Conservation (phyloP, 2,113 vertebrate genomes). For the Myiagra hebetior region DNA sequence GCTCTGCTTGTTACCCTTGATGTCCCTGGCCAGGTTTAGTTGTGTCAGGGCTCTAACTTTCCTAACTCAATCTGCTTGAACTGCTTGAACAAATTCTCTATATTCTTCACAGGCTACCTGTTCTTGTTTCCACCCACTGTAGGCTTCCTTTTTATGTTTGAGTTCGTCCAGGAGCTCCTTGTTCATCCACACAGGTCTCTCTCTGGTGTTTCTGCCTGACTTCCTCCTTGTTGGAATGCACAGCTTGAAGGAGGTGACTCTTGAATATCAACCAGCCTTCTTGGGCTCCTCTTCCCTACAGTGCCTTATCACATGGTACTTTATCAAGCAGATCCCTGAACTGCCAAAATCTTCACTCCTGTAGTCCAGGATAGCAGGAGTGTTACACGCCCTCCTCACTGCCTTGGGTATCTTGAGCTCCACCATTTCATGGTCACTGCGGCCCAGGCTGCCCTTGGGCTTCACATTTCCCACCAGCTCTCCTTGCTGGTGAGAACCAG, state of each 20-base stretch:
- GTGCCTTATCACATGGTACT: not conserved
- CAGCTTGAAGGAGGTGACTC: not conserved
- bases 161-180: not conserved
- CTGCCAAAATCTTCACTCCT: not conserved
- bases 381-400: not conserved
- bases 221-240: not conserved
- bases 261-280: not conserved
- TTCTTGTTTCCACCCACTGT: not conserved
- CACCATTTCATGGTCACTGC: not conserved
- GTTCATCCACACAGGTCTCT: not conserved
- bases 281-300: not conserved
- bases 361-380: not conserved
- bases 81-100: too few species aligned
- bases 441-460: not conserved
- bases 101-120: not conserved
- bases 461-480: not conserved
- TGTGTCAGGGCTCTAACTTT: too few species aligned
- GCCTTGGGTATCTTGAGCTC: not conserved
- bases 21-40: too few species aligned
- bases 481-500: not conserved
- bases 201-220: not conserved
- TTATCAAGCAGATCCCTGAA: not conserved
- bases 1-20: too few species aligned
- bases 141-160: not conserved
- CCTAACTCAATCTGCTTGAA: too few species aligned